Evolutionary conservation across 2,888 invertebrate genomes (phyloP), one percentile per base, ranked within the genome.

Genomic region (Andricus curvator): DNA sequence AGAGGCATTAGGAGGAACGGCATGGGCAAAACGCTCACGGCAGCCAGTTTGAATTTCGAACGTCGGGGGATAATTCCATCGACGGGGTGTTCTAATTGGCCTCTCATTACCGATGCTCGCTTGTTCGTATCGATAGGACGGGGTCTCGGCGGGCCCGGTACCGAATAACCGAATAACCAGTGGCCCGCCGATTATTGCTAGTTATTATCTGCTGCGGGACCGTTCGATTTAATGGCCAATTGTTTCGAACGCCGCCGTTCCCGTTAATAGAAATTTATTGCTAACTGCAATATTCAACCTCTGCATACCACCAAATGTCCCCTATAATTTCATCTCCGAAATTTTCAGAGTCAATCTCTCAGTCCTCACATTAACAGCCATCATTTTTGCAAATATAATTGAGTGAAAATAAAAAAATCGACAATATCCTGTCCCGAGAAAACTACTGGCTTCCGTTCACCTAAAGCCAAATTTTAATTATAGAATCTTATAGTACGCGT

Each of bases 41-140:
- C 89, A 91, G 88, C 89, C 89, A 89, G 91, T 90, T 92, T 89
- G 91, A 91, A 91, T 91, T 92, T 92, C 90, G 90, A 90, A 89
- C 87, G 88, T 90, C 87, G 87, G 85, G 88, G 88, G 89, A 90
- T 91, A 91, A 92, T 91, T 91, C 87, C 91, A 91, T 91, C 90
- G 91, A 89, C 90, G 88, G 91, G 91, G 90, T 90, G 90, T 91
- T 90, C 91, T 92, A 92, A 92, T 92, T 92, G 91, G 91, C 86
- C 92, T 90, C 92, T 92, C 92, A 92, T 92, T 92, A 92, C 90
- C 91, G 92, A 91, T 92, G 91, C 90, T 92, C 92, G 89, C 90
- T 91, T 91, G 89, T 90, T 90, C 88, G 89, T 83, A 86, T 84
- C 86, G 81, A 84, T 83, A 80, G 80, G 70, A 60, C 79, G 66